phyloP scores from a whole-genome alignment of 2,113 vertebrate species.

The Okapia johnstoni region DNA sequence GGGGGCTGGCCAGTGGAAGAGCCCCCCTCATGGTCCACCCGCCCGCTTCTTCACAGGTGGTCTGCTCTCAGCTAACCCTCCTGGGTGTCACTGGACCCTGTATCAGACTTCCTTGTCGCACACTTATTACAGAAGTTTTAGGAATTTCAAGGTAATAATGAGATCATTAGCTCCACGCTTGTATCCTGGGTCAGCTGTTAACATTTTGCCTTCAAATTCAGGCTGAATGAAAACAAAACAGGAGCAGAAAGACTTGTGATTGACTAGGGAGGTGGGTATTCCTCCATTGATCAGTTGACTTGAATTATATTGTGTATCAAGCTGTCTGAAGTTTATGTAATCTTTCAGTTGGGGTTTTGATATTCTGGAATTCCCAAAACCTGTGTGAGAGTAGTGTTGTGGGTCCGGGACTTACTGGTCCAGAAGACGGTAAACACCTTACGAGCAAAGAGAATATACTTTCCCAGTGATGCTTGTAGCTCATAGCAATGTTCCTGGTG shows the following conservation, averaged over 20 bases:
- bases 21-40: not conserved
- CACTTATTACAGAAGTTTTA: not conserved
- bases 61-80: not conserved
- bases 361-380: not conserved
- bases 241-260: not conserved
- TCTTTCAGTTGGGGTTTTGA: not conserved
- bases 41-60: not conserved
- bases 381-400: not conserved
- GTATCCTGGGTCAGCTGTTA: not conserved
- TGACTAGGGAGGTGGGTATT: fast-evolving
- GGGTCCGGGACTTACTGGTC: fast-evolving
- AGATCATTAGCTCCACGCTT: no score
- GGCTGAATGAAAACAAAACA: not conserved
- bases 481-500: not conserved
- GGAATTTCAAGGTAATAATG: not conserved
- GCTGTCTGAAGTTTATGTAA: no score
- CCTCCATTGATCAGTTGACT: fast-evolving
- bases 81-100: fast-evolving
- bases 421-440: not conserved
- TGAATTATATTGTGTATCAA: not conserved
- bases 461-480: not conserved
- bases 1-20: not conserved
- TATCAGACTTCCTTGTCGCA: fast-evolving
- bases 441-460: fast-evolving
- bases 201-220: not conserved